A percentile compares a stretch with the other conserved stretches of the same genome.
These are phyloP conservation scores for Scaptomyza cyrtandrae DNA, from an alignment of 2,888 invertebrate species.

Conservation along the genomic window DNA sequence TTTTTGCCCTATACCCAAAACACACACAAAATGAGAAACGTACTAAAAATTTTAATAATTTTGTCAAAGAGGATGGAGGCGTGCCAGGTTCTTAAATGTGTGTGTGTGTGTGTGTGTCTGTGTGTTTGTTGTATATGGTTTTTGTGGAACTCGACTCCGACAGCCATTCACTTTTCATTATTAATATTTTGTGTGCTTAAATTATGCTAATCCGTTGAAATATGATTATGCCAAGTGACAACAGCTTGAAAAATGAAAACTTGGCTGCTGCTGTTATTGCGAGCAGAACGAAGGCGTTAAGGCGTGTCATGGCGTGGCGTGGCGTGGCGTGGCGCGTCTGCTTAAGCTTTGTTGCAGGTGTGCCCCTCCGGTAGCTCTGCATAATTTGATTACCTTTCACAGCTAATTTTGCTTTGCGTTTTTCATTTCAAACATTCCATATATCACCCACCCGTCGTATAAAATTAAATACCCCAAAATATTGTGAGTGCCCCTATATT, in stretches of 20 bases:
- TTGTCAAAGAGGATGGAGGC: constrained; percentile 45
- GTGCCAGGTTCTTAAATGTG: constrained; percentile 18
- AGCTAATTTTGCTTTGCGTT: constrained; percentile 65
- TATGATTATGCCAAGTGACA: constrained; percentile 81
- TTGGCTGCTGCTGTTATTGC: constrained; percentile 5
- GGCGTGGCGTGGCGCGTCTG: constrained; percentile 8
- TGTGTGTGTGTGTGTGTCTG: constrained; percentile 19
- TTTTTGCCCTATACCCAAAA: constrained; percentile 9
- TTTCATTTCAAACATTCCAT: constrained; percentile 19
- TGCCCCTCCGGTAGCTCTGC: constrained; percentile 49
- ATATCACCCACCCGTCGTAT: not conserved
- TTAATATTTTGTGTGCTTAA: constrained; percentile 76
- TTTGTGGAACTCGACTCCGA: constrained; percentile 45
- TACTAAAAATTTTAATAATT: constrained; percentile 73
- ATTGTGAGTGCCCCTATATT: constrained; percentile 35
- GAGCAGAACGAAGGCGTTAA: constrained; percentile 32
- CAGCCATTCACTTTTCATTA: constrained; percentile 81
- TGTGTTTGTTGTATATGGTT: not conserved
- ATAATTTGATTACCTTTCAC: constrained; percentile 76
- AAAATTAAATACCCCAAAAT: constrained; percentile 67
- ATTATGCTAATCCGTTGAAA: constrained; percentile 82
- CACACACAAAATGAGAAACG: constrained; percentile 37
- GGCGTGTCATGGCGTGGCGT: constrained; percentile 31
- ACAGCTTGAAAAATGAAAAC: constrained; percentile 65
- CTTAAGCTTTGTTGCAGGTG: constrained; percentile 37